phyloP scores from a whole-genome alignment of 2,888 invertebrate species.

The Perdita meconis region DNA sequence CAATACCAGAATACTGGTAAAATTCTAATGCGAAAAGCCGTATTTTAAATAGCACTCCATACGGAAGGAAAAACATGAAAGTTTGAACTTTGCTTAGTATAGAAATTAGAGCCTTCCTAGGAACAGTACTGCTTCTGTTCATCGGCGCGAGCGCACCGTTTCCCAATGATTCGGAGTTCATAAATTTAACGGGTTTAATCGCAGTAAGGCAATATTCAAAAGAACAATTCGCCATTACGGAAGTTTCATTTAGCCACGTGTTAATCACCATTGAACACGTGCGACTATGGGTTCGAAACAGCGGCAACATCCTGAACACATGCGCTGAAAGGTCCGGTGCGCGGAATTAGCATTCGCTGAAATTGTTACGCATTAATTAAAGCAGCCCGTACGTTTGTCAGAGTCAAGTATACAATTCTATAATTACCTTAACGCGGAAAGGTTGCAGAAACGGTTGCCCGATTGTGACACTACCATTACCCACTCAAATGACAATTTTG shows the following conservation, averaged over 20 bases:
- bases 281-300: conserved; percentile 28
- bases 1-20: no score
- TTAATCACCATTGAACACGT: conserved; percentile 47
- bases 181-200: not conserved
- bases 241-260: conserved; percentile 37
- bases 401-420: conserved; percentile 40
- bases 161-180: not conserved
- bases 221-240: conserved; percentile 13
- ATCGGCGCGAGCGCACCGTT: not conserved
- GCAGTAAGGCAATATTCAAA: conserved; percentile 26
- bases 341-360: conserved; percentile 40
- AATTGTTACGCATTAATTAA: conserved; percentile 52
- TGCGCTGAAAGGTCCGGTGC: conserved; percentile 15
- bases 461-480: conserved; percentile 16
- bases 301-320: conserved; percentile 12
- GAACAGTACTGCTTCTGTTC: not conserved
- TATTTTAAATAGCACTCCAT: not conserved
- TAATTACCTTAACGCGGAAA: conserved; percentile 37
- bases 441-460: not conserved
- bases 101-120: not conserved
- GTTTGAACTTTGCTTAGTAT: not conserved
- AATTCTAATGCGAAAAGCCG: no score
- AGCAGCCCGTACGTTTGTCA: conserved; percentile 31
- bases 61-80: not conserved
- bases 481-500: conserved; percentile 7